These are phyloP conservation scores for Synergus gifuensis DNA, from an alignment of 2,888 invertebrate species.

Conservation along the genomic window DNA sequence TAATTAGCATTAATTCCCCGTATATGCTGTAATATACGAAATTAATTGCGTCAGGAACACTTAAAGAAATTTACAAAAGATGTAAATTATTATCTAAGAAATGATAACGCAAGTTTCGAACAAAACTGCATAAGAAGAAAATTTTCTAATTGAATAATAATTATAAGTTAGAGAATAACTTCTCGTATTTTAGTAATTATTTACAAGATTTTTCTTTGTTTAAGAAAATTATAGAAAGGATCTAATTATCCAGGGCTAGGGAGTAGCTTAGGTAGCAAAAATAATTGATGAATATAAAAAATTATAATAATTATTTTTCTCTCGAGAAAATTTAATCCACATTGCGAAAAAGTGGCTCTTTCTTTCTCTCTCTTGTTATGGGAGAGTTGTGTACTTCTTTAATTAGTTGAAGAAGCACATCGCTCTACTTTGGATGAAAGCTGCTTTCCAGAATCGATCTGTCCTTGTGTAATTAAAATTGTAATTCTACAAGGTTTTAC, in stretches of 20 bases:
- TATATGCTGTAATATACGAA: not conserved
- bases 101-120: not conserved
- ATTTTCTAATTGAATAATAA: not conserved
- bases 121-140: not conserved
- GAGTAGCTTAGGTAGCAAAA: not conserved
- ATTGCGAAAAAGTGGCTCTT: not conserved
- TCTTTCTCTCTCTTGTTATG: not conserved
- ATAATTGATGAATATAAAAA: not conserved
- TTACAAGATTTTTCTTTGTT: not conserved
- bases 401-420: not conserved
- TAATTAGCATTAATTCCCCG: not conserved
- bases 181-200: not conserved
- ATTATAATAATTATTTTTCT: not conserved
- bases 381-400: not conserved
- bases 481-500: constrained; percentile 31
- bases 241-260: not conserved
- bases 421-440: constrained; percentile 21
- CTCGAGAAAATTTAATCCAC: not conserved
- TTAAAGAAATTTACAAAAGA: not conserved
- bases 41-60: constrained; percentile 5
- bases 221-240: not conserved
- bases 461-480: constrained; percentile 18
- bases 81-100: constrained; percentile 14
- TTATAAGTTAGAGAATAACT: not conserved
- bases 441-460: constrained; percentile 6